A percentile compares a stretch with the other conserved stretches of the same genome.
Conservation (phyloP, 2,888 invertebrate species). For the Pyrgus malvae region DNA sequence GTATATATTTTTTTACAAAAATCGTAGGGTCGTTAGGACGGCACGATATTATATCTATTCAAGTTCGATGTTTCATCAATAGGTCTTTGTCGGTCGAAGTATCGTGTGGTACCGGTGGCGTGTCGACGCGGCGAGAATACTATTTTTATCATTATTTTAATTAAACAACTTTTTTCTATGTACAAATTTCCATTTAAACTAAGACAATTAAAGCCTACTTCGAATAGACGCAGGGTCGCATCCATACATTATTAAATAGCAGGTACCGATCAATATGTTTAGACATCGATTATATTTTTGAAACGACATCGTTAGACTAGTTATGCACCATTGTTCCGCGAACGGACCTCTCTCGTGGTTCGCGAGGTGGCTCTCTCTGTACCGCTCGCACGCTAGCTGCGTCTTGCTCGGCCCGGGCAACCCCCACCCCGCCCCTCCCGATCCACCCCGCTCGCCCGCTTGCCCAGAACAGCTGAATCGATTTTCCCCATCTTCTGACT, state of each 20-base stretch:
- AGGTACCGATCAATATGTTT: slow-evolving; percentile 78
- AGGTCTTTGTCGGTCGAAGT: slow-evolving; percentile 67
- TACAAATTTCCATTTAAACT: slow-evolving; percentile 80
- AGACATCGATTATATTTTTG: slow-evolving; percentile 60
- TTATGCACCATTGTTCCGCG: slow-evolving; percentile 74
- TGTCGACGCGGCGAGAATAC: slow-evolving; percentile 56
- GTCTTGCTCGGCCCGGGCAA: slow-evolving; percentile 34
- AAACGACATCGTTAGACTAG: slow-evolving; percentile 67
- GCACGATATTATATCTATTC: slow-evolving; percentile 80
- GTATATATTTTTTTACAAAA: slow-evolving; percentile 79
- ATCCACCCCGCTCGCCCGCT: slow-evolving; percentile 32
- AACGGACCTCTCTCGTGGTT: slow-evolving; percentile 44
- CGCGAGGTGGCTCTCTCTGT: slow-evolving; percentile 30
- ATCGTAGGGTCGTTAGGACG: slow-evolving; percentile 82
- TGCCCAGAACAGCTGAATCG: slow-evolving; percentile 59
- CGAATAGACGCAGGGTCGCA: slow-evolving; percentile 80
- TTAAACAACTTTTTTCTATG: slow-evolving; percentile 68
- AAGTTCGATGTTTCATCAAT: slow-evolving; percentile 77
- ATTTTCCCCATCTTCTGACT: slow-evolving; percentile 52
- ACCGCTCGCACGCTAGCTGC: slow-evolving; percentile 29
- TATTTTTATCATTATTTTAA: slow-evolving; percentile 40
- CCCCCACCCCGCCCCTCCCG: slow-evolving; percentile 29
- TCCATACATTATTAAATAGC: slow-evolving; percentile 77
- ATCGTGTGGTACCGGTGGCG: slow-evolving; percentile 48
- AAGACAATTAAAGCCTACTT: slow-evolving; percentile 80